A percentile compares a stretch with the other conserved stretches of the same genome.
phyloP scores from a whole-genome alignment of 1,140 invertebrate species.

The Zaprionus ornatus region DNA sequence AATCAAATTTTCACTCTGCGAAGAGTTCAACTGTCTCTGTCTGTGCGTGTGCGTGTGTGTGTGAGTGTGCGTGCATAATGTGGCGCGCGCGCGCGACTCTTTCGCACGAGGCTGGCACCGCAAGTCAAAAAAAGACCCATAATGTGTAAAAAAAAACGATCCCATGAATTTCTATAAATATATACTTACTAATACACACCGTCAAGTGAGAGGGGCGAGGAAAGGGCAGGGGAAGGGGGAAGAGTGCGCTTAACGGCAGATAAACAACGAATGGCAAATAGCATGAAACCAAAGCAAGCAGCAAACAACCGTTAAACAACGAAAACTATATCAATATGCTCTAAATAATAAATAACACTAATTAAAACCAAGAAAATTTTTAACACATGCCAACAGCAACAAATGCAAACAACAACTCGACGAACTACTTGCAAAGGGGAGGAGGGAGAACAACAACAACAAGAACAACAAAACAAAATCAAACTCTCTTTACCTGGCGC shows the following conservation, averaged over 20 bases:
- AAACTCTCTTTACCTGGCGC: not conserved
- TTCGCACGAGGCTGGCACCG: constrained; percentile 33
- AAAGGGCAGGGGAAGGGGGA: not conserved
- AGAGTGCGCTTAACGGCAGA: constrained; percentile 35
- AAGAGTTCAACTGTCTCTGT: constrained; percentile 18
- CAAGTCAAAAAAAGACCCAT: constrained; percentile 26
- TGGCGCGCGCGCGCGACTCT: constrained; percentile 49
- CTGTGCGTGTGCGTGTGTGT: not conserved
- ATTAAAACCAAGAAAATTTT: constrained; percentile 82
- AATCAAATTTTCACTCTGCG: constrained; percentile 39
- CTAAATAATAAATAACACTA: constrained; percentile 84
- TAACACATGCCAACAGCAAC: constrained; percentile 68
- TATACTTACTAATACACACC: constrained; percentile 25
- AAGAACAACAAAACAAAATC: constrained; percentile 25
- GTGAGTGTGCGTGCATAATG: constrained; percentile 10
- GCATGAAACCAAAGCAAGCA: constrained; percentile 51
- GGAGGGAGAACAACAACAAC: not conserved
- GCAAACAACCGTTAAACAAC: constrained; percentile 79
- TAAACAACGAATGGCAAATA: constrained; percentile 61
- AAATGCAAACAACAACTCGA: constrained; percentile 20
- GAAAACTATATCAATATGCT: constrained; percentile 83
- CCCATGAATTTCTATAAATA: constrained; percentile 73
- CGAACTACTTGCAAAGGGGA: constrained; percentile 53
- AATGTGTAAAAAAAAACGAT: constrained; percentile 48
- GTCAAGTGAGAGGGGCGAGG: not conserved